Evolutionary conservation across 2,113 vertebrate genomes (phyloP).

Genomic region (Nicator chloris): DNA sequence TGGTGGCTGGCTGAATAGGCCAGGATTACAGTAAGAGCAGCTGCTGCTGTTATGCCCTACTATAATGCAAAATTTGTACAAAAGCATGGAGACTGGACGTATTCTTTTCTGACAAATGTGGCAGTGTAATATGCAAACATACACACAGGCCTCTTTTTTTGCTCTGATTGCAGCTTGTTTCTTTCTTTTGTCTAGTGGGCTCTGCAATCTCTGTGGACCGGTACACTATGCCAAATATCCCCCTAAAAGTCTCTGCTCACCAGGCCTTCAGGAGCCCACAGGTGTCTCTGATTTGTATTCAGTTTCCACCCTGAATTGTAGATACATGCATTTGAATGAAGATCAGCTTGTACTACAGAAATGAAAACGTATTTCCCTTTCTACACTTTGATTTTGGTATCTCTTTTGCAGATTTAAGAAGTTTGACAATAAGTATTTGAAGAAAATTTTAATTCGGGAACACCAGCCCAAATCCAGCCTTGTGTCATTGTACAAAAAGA

Average conservation of each 20-base stretch:
- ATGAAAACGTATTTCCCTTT: background rate
- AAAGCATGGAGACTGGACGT: background rate
- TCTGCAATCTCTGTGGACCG: slow-evolving; percentile 20
- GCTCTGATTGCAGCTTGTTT: slow-evolving; percentile 57
- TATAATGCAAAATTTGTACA: slow-evolving; percentile 27
- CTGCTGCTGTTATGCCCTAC: slow-evolving; percentile 34
- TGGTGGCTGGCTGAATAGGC: slow-evolving; percentile 50
- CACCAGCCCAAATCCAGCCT: slow-evolving; percentile 88
- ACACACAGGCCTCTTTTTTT: background rate
- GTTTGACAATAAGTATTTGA: slow-evolving; percentile 88
- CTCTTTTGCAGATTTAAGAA: slow-evolving; percentile 84
- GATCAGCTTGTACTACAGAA: background rate
- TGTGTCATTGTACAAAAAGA: slow-evolving; percentile 91
- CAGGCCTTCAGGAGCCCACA: background rate
- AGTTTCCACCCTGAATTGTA: background rate
- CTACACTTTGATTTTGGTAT: background rate
- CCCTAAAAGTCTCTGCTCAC: background rate
- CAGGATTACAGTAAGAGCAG: slow-evolving; percentile 47
- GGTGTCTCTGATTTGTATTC: slow-evolving; percentile 2
- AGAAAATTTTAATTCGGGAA: slow-evolving; percentile 86
- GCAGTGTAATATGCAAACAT: background rate
- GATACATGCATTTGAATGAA: background rate
- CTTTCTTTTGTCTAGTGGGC: slow-evolving; percentile 42
- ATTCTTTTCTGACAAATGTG: slow-evolving; percentile 34
- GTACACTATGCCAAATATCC: background rate